These are phyloP conservation scores for Notothenia coriiceps DNA, from an alignment of 2,113 vertebrate genomes.

Conservation along the genomic window DNA sequence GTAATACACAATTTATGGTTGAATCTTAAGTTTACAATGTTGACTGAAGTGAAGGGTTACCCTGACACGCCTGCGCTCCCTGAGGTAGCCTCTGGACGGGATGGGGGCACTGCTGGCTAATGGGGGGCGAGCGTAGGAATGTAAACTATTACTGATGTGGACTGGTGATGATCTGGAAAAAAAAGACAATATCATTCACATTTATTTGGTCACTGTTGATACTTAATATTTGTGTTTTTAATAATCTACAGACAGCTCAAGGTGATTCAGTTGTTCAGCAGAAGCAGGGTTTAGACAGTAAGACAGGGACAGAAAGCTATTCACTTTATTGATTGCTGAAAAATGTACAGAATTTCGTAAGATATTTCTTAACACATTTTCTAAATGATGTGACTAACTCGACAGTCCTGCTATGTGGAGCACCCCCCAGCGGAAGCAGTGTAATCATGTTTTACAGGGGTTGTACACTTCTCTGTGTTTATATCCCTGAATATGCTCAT, in stretches of 20 bases:
- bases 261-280: not conserved
- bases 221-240: not conserved
- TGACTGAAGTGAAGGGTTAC: slow-evolving; percentile 62
- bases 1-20: not conserved
- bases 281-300: no score
- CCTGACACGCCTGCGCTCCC: slow-evolving; percentile 87
- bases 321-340: not conserved
- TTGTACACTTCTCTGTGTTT: not conserved
- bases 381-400: not conserved
- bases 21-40: not conserved
- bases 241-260: not conserved
- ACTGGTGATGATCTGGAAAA: slow-evolving; percentile 94
- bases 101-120: slow-evolving; percentile 87
- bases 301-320: no score
- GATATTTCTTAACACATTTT: not conserved
- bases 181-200: slow-evolving; percentile 13
- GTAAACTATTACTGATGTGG: slow-evolving; percentile 99
- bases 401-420: slow-evolving; percentile 13
- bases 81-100: slow-evolving; percentile 89
- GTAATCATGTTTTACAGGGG: not conserved
- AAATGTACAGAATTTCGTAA: not conserved
- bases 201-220: not conserved
- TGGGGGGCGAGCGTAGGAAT: slow-evolving; percentile 99
- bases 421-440: not conserved
- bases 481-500: not conserved